Evolutionary conservation across 1,140 invertebrate species (phyloP).

Genomic region (Zaprionus taronus): DNA sequence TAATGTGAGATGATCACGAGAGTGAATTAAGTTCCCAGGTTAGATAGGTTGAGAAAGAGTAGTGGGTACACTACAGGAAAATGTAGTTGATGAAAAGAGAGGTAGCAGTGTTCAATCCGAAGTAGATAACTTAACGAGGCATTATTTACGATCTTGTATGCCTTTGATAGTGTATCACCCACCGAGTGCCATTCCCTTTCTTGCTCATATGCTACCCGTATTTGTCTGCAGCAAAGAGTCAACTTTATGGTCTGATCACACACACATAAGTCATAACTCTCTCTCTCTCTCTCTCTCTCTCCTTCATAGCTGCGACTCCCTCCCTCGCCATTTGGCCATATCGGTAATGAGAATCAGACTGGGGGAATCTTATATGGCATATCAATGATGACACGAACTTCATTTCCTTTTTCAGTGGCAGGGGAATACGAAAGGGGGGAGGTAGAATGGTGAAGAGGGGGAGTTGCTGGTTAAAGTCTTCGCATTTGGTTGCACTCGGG

Average conservation of each 20-base stretch:
- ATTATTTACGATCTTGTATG: slow-evolving; percentile 2
- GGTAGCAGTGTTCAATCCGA: not conserved
- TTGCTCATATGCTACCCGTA: slow-evolving; percentile 4
- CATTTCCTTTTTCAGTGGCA: slow-evolving; percentile 17
- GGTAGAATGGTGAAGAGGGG: not conserved
- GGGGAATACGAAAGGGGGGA: not conserved
- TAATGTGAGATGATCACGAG: not conserved
- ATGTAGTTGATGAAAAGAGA: not conserved
- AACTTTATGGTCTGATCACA: slow-evolving; percentile 12
- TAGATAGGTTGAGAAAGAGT: not conserved
- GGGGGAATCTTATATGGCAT: slow-evolving; percentile 32
- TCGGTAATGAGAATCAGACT: slow-evolving; percentile 29
- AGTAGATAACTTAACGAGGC: not conserved
- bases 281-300: not conserved
- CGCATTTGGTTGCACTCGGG: slow-evolving; percentile 67
- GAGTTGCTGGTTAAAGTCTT: slow-evolving; percentile 23
- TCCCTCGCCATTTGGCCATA: slow-evolving; percentile 24
- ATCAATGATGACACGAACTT: slow-evolving; percentile 51
- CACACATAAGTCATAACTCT: slow-evolving; percentile 10
- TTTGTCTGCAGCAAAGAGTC: not conserved
- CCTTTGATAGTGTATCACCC: not conserved
- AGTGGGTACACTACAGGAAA: not conserved
- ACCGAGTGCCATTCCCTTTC: not conserved
- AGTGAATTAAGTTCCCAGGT: not conserved
- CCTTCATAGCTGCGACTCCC: not conserved